Evolutionary conservation across 2,113 vertebrate genomes (phyloP).

Genomic region (Agapornis roseicollis): DNA sequence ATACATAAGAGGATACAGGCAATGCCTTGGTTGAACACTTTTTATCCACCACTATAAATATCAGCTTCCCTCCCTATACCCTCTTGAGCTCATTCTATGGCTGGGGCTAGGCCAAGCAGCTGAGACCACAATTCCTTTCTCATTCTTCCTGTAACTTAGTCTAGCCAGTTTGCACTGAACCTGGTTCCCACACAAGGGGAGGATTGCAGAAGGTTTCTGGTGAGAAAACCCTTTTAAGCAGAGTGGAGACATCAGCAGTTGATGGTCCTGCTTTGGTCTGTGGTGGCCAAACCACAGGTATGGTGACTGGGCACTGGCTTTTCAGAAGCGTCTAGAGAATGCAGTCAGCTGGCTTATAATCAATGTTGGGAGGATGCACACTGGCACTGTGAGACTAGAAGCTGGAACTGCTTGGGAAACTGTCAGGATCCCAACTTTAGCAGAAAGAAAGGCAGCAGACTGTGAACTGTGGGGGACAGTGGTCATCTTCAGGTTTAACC

Average conservation of each 20-base stretch:
- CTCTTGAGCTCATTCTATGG: not conserved
- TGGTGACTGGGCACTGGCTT: not conserved
- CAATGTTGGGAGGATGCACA: fast-evolving
- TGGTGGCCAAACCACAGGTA: not conserved
- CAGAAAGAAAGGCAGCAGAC: not conserved
- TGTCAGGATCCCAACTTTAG: not conserved
- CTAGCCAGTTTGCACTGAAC: not conserved
- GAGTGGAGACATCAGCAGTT: fast-evolving
- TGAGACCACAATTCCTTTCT: not conserved
- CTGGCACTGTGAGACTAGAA: not conserved
- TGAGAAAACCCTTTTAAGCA: not conserved
- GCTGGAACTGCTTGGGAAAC: not conserved
- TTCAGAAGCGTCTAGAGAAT: not conserved
- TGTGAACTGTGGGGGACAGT: not conserved
- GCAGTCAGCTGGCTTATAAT: not conserved
- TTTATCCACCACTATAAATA: not conserved
- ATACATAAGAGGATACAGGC: fast-evolving
- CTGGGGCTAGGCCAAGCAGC: not conserved
- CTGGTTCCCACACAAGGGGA: not conserved
- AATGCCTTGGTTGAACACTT: not conserved
- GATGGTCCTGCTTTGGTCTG: not conserved
- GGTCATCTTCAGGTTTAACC: not conserved
- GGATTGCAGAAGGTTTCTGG: not conserved
- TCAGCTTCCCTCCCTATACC: not conserved
- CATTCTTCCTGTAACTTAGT: not conserved